Base-by-base conservation (phyloP, 2,888 invertebrate species). In the Scelioninae gen. 1 region DNA sequence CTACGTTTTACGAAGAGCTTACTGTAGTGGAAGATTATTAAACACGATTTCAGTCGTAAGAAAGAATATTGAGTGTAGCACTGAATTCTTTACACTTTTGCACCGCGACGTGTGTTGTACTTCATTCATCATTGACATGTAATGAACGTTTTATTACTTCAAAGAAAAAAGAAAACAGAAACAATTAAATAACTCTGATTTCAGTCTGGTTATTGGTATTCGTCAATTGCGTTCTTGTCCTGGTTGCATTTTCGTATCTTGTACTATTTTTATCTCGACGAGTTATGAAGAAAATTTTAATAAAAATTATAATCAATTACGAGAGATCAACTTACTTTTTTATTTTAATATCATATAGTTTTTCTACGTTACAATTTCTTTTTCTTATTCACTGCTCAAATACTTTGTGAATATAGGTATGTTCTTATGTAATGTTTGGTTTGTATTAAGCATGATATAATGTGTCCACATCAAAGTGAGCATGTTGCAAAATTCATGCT, bases 1-100 rank as follows among this genome's bases (percentile, higher is more conserved):
- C 90, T 92, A 92, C 91, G 92, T 92, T 92, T 92, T 92, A 92
- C 89, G 90, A 92, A 92, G 92, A 92, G 92, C 92, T 92, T 92
- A 92, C 90, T 91, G 92, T 92, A 92, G 92, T 91, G 89, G 88
- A 91, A 89, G 89, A 91, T 88, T 90, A 92, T 91, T 91, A 90
- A 90, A 91, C 89, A 90, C 89, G 87, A 90, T 89, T 89, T 90
- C 87, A 88, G 87, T 88, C 87, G 84, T 89, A 87, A 85, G 80
- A 82, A 88, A 89, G 88, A 38, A 90, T 91, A 90, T 92, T 91
- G 91, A 91, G 91, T 91, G 92, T 92, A 92, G 91, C 91, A 92
- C 92, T 89, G 88, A 90, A 90, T 90, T 92, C 91, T 91, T 91
- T 91, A 91, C 91, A 92, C 91, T 92, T 92, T 92, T 92, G 92